Evolutionary conservation across 2,113 vertebrate species (phyloP).

Genomic region (Seriola aureovittata): DNA sequence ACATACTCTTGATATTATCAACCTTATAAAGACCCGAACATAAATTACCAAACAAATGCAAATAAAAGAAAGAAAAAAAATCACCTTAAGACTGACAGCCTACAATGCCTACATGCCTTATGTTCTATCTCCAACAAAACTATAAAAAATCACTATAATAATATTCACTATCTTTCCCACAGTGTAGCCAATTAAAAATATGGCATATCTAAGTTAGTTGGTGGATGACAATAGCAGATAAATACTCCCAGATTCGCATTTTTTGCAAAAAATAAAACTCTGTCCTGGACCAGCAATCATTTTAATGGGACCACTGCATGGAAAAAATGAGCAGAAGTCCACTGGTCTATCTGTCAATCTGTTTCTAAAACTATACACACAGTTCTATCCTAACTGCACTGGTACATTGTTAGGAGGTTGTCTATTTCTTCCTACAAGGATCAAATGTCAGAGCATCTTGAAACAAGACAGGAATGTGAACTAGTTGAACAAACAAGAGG

Average conservation of each 20-base stretch:
- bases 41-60: slow-evolving; percentile 9
- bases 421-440: slow-evolving; percentile 22
- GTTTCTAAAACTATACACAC: background rate
- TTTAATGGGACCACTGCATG: background rate
- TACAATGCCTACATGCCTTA: background rate
- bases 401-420: slow-evolving; percentile 7
- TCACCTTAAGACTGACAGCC: background rate
- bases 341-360: background rate
- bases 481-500: slow-evolving; percentile 38
- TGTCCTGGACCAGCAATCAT: background rate
- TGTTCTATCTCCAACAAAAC: background rate
- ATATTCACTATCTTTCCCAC: background rate
- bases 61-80: background rate
- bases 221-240: background rate
- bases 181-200: background rate
- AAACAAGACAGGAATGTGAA: slow-evolving; percentile 46
- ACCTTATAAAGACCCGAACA: slow-evolving; percentile 1
- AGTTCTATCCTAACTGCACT: slow-evolving; percentile 9
- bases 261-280: background rate
- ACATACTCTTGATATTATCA: background rate
- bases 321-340: background rate
- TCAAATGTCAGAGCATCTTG: slow-evolving; percentile 36
- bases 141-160: background rate
- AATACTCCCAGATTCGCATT: background rate
- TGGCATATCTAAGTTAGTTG: background rate